phyloP scores from a whole-genome alignment of 2,888 invertebrate species.

The Platerodrilus igneus region DNA sequence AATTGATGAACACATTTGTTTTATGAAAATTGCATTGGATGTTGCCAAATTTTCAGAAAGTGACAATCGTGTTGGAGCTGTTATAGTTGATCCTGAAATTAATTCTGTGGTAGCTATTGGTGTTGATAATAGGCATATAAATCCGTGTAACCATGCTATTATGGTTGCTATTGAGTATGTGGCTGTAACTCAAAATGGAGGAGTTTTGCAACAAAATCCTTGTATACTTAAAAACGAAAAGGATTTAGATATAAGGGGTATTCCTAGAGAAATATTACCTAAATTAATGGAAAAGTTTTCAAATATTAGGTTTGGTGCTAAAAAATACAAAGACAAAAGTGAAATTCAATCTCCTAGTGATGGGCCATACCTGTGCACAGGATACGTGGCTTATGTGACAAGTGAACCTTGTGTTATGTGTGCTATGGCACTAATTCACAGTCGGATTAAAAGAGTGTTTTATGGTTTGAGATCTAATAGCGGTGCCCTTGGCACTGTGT shows the following conservation, averaged over 20 bases:
- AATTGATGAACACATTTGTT: conserved; percentile 52
- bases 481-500: conserved; percentile 69
- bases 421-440: conserved; percentile 91
- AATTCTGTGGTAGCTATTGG: conserved; percentile 65
- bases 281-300: conserved; percentile 44
- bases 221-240: background rate
- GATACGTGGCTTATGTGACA: conserved; percentile 76
- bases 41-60: conserved; percentile 43
- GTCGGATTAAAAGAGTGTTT: conserved; percentile 78
- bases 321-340: conserved; percentile 42
- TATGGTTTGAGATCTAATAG: conserved; percentile 56
- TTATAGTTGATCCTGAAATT: conserved; percentile 70
- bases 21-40: conserved; percentile 57
- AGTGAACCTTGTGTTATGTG: conserved; percentile 93
- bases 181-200: conserved; percentile 76
- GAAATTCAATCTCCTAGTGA: conserved; percentile 40
- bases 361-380: conserved; percentile 80
- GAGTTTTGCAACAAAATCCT: conserved; percentile 54
- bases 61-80: conserved; percentile 45
- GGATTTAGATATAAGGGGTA: conserved; percentile 41
- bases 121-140: conserved; percentile 53
- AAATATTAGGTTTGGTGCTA: conserved; percentile 51
- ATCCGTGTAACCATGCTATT: conserved; percentile 76
- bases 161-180: conserved; percentile 86
- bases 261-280: conserved; percentile 45